Evolutionary conservation across 2,888 invertebrate genomes (phyloP).

Genomic region (Zhuqinia jingwanae): DNA sequence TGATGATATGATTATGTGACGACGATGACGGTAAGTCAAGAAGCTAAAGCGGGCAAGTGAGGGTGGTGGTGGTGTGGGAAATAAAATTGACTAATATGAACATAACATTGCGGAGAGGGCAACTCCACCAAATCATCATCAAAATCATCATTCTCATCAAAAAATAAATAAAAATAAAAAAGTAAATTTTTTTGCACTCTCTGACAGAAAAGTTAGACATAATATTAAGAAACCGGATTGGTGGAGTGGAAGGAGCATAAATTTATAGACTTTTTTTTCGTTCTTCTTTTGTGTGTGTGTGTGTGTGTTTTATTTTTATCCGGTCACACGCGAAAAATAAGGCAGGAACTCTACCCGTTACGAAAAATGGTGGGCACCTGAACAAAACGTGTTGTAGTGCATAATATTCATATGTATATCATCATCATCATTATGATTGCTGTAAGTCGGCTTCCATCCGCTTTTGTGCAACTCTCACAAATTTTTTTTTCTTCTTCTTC

Average conservation of each 20-base stretch:
- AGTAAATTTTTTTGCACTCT: constrained; percentile 26
- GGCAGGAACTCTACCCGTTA: constrained; percentile 67
- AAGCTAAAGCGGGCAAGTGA: no score
- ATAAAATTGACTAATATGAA: no score
- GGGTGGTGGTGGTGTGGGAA: neutral
- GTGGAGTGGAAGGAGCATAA: constrained; percentile 4
- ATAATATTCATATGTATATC: neutral
- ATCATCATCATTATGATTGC: neutral
- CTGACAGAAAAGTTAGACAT: constrained; percentile 43
- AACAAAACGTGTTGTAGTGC: neutral
- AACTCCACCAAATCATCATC: constrained; percentile 1
- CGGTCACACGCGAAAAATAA: constrained; percentile 78
- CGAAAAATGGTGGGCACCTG: constrained; percentile 45
- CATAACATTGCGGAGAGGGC: constrained; percentile 9
- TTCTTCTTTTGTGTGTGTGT: constrained; percentile 3
- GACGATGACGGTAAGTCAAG: neutral
- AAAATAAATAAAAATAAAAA: constrained; percentile 5
- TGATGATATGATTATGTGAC: neutral
- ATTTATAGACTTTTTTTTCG: constrained; percentile 55
- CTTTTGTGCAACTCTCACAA: constrained; percentile 9
- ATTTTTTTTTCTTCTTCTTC: no score
- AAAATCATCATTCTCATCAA: constrained; percentile 9
- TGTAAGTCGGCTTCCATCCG: neutral
- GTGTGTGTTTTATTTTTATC: constrained; percentile 68
- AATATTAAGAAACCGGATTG: constrained; percentile 53